Conservation (phyloP, 2,113 vertebrate species). For the Pao palembangensis region DNA sequence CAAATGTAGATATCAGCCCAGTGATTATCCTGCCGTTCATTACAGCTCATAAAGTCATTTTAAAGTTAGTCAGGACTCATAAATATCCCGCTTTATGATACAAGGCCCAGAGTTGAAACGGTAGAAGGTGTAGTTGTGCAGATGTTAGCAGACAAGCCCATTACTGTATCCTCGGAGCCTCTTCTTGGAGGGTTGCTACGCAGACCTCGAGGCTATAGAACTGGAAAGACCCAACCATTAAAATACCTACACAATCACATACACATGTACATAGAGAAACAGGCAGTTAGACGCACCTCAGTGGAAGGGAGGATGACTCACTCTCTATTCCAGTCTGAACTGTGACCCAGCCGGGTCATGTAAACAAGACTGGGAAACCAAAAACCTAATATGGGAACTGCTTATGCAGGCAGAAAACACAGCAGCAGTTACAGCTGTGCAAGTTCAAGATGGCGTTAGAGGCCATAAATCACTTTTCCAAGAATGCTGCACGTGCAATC, state of each 20-base stretch:
- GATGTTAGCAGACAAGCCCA: slow-evolving; percentile 13
- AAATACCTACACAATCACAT: slow-evolving; percentile 34
- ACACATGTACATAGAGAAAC: slow-evolving; percentile 30
- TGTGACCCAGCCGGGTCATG: slow-evolving; percentile 55
- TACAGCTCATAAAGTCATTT: not conserved
- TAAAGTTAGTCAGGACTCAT: not conserved
- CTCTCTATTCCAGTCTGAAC: slow-evolving; percentile 56
- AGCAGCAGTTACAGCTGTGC: slow-evolving; percentile 7
- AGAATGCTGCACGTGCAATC: not conserved
- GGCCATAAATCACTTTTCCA: slow-evolving; percentile 7
- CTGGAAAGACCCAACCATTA: slow-evolving; percentile 21
- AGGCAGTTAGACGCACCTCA: slow-evolving; percentile 39
- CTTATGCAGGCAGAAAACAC: slow-evolving; percentile 17
- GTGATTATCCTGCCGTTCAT: not conserved
- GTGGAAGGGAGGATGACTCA: slow-evolving; percentile 57
- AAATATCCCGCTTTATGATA: too few species aligned
- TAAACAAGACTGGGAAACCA: slow-evolving; percentile 61
- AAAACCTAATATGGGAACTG: slow-evolving; percentile 47
- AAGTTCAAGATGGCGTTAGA: slow-evolving; percentile 13
- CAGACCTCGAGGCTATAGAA: slow-evolving; percentile 44
- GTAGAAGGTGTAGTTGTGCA: not conserved
- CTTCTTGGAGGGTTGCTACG: slow-evolving; percentile 46
- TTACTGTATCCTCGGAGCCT: slow-evolving; percentile 6
- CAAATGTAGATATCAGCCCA: not conserved
- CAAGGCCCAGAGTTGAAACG: too few species aligned